These are phyloP conservation scores for Margarornis squamiger DNA, from an alignment of 2,797 vertebrate species.

Conservation along the genomic window DNA sequence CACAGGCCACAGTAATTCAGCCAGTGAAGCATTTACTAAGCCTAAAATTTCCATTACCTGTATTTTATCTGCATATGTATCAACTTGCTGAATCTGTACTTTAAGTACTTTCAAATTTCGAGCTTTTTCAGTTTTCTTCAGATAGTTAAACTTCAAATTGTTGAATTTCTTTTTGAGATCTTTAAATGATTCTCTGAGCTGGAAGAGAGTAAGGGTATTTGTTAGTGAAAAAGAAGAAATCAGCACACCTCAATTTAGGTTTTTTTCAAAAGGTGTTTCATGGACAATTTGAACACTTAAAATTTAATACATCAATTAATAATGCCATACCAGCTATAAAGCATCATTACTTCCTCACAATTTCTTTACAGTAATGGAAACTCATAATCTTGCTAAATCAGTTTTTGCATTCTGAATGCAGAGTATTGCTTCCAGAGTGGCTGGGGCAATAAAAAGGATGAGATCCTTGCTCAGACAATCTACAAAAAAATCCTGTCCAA, in stretches of 20 bases:
- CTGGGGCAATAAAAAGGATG: background rate
- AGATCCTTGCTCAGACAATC: background rate
- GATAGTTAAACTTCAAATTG: constrained; percentile 88
- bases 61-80: constrained; percentile 81
- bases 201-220: constrained; percentile 43
- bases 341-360: background rate
- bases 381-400: background rate
- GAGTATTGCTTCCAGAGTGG: background rate
- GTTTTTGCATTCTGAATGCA: background rate
- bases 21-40: background rate
- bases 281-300: background rate
- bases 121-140: constrained; percentile 84
- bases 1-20: background rate
- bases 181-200: constrained; percentile 87
- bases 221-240: background rate
- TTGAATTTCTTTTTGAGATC: constrained; percentile 91
- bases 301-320: background rate
- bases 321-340: background rate
- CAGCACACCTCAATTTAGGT: background rate
- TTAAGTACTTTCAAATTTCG: constrained; percentile 83
- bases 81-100: constrained; percentile 86
- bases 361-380: background rate
- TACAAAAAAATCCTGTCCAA: background rate
- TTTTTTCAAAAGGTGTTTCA: background rate
- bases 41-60: constrained; percentile 73